Evolutionary conservation across 2,113 vertebrate genomes (phyloP), one percentile per base, ranked within the genome.

Genomic region (Pollimyrus isidori): DNA sequence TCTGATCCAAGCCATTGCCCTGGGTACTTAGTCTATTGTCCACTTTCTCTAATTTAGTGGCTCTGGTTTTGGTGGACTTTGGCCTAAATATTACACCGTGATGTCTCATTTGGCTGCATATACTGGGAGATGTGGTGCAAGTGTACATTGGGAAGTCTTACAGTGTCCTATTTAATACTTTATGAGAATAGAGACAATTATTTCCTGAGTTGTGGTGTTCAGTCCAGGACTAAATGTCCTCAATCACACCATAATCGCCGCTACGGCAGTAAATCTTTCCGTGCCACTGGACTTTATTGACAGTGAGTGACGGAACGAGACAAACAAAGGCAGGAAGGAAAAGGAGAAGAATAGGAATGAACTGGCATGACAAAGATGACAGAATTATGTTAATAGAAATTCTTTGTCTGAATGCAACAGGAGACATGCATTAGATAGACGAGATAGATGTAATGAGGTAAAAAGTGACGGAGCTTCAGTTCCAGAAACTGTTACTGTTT

Each of bases 211-310:
- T 15, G 35, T 19, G 13, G 56, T 17, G 4, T 19, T 80, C 35
- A 80, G 30, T 6, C 30, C 30, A 42, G 73, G 35, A 2, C 39
- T 30, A 52, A 56, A 90, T 88, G 13, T 87, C 35, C 26, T 76
- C 80, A 21, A 90, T 90, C 88, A 46, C n/a, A 85, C 56, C 39
- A 56, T 76, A 35, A 89, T 86, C 46, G 46, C n/a, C 87, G 89
- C 39, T 19, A 56, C 7, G 19, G 76, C 39, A 17, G 80, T 62
- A 58, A 17, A 62, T 89, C 23, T 84, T 48, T 48, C 73, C 19
- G 3, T 48, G 69, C 86, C 45, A 10, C 73, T 30, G 39, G 46
- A n/a, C 48, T 53, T 88, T 84, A 42, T 50, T 88, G 87, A 90
- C 73, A 82, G n/a, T 9, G 39, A 83, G 15, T 48, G 49, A 88